Evolutionary conservation across 2,113 vertebrate genomes (phyloP), one percentile per base, ranked within the genome.

Genomic region (Vimba vimba): DNA sequence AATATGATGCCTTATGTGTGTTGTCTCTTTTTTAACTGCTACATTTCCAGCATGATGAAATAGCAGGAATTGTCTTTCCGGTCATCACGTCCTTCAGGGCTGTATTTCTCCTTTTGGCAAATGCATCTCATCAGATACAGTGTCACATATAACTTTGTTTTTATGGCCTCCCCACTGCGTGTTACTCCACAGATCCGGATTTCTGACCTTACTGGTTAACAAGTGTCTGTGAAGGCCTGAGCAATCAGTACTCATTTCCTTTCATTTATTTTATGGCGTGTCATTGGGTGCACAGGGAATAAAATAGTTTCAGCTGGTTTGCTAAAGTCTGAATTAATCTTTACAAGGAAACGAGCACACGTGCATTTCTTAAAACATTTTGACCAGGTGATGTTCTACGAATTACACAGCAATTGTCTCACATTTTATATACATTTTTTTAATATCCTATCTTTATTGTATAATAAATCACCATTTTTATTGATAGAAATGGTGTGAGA

Each of bases 151-250:
- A 47, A 27, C 39, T 13, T 75, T 62, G 23, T 25, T 45, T 25
- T 64, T 66, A 81, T 47, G 39, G 43, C 79, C 79, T 47, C 79
- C 25, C 0, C 30, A 6, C 76, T 79, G 52, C 55, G 21, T 79
- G 78, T 45, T 36, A 86, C 55, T 73, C 15, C 4, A 25, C 19
- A 80, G 84, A 80, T 85, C 84, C 52, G 64, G 76, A 85, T 57
- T 79, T 59, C 33, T 60, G 23, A 86, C 59, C 60, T 62, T 64
- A 45, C 78, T 59, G 21, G 7, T 79, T 79, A 39, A 60, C 23
- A 47, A 30, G 59, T 80, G 59, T 47, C 59, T 80, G 79, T 21
- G 36, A 64, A 21, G n/a, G 4, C 59, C 59, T 47, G 23, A 11
- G 36, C 77, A 60, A 43, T 79, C 77, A 25, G 23, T 19, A 9